phyloP scores from a whole-genome alignment of 2,888 invertebrate genomes.

The Cheilosia impressa region DNA sequence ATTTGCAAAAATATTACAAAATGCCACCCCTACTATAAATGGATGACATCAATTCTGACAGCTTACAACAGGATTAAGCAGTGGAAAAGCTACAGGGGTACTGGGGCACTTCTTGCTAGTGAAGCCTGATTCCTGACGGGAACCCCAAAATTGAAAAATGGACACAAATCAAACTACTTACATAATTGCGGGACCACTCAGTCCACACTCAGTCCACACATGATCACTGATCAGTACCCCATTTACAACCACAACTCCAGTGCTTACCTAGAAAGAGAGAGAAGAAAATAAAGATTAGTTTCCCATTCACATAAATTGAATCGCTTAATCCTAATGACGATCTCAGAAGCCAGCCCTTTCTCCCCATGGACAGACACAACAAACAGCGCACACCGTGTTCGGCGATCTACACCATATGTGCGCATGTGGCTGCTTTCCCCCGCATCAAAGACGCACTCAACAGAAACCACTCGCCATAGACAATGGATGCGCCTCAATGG shows the following conservation, averaged over 20 bases:
- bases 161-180: no score
- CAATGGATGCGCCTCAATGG: slow-evolving; percentile 71
- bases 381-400: slow-evolving; percentile 37
- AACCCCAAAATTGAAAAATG: background rate
- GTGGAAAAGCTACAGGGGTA: no score
- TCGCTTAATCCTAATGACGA: slow-evolving; percentile 71
- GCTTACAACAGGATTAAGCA: no score
- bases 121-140: no score
- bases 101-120: no score
- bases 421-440: background rate
- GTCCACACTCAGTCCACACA: slow-evolving; percentile 30
- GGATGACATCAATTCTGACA: no score
- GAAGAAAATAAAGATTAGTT: slow-evolving; percentile 52
- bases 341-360: slow-evolving; percentile 57
- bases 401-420: slow-evolving; percentile 6
- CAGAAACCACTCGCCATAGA: slow-evolving; percentile 47
- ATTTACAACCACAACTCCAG: slow-evolving; percentile 12
- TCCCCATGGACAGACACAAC: slow-evolving; percentile 1
- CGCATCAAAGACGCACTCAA: slow-evolving; percentile 20
- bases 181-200: slow-evolving; percentile 20
- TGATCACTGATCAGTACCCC: slow-evolving; percentile 20
- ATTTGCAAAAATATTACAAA: no score
- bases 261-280: slow-evolving; percentile 68
- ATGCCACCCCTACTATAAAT: no score
- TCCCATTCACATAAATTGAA: slow-evolving; percentile 59